Evolutionary conservation across 2,888 invertebrate species (phyloP).

Genomic region (Thereva unica): DNA sequence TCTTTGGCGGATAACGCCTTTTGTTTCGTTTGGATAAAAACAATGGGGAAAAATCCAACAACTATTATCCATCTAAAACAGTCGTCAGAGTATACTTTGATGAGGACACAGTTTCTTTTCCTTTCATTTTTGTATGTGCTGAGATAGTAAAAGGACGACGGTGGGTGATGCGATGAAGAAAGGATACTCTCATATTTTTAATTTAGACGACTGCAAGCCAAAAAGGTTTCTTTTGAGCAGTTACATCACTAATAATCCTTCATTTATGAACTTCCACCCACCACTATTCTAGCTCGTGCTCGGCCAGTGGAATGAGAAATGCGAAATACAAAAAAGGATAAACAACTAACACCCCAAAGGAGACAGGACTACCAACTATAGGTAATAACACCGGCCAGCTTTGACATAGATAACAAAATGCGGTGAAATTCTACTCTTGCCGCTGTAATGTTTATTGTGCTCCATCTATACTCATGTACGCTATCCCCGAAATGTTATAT

Average conservation of each 20-base stretch:
- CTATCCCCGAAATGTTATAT: neutral
- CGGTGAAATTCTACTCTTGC: constrained; percentile 12
- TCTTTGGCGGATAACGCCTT: constrained; percentile 37
- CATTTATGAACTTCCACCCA: neutral
- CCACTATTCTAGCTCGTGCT: too few species aligned
- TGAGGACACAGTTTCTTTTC: constrained; percentile 36
- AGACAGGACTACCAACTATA: neutral
- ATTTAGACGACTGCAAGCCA: constrained; percentile 39
- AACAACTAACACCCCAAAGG: too few species aligned
- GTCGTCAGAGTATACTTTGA: constrained; percentile 33
- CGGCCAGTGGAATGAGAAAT: too few species aligned
- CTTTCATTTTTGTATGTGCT: constrained; percentile 24
- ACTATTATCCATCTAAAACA: constrained; percentile 31
- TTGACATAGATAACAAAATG: constrained; percentile 20
- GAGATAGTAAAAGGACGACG: constrained; percentile 26
- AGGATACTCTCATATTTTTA: constrained; percentile 36
- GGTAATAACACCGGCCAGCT: constrained; percentile 24
- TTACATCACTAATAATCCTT: constrained; percentile 32
- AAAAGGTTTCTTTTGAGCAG: constrained; percentile 39
- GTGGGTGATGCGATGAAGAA: constrained; percentile 9
- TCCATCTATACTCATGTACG: neutral
- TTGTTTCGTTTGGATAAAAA: constrained; percentile 24
- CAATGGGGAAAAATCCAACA: constrained; percentile 17
- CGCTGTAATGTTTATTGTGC: constrained; percentile 4
- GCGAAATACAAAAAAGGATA: too few species aligned